phyloP scores from a whole-genome alignment of 2,113 vertebrate species.

The Colius striatus region DNA sequence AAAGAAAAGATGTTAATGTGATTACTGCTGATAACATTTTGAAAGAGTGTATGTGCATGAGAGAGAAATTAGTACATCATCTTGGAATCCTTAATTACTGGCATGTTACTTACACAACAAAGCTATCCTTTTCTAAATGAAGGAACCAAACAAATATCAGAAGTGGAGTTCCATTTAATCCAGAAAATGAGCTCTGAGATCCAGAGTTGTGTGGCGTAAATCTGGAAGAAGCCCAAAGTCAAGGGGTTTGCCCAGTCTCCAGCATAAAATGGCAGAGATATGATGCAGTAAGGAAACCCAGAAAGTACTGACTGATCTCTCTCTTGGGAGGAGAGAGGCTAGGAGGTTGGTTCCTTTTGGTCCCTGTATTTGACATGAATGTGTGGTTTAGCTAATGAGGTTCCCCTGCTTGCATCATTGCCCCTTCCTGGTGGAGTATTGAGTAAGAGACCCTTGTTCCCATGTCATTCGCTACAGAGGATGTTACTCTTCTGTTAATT shows the following conservation, averaged over 20 bases:
- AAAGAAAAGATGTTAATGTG: constrained; percentile 54
- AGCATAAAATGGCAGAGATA: not conserved
- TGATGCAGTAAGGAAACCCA: not conserved
- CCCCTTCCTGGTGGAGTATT: not conserved
- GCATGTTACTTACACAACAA: constrained; percentile 56
- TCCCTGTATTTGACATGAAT: not conserved
- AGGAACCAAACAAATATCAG: not conserved
- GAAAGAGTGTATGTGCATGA: not conserved
- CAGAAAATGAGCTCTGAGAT: constrained; percentile 18
- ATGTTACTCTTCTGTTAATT: constrained; percentile 21
- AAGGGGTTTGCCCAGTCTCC: not conserved
- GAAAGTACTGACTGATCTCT: not conserved
- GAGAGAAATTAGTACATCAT: constrained; percentile 56
- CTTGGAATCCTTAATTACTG: constrained; percentile 58
- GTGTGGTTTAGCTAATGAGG: not conserved
- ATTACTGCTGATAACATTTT: constrained; percentile 56
- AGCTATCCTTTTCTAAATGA: constrained; percentile 50
- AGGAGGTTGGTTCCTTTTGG: not conserved
- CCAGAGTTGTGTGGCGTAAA: not conserved
- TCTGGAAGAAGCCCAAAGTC: not conserved
- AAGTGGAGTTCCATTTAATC: constrained; percentile 35
- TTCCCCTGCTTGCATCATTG: not conserved
- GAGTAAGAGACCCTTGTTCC: not conserved
- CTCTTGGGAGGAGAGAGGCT: not conserved
- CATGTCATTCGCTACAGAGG: not conserved